Base-by-base conservation (phyloP, 2,113 vertebrate species). In the Rhynchomys soricoides region DNA sequence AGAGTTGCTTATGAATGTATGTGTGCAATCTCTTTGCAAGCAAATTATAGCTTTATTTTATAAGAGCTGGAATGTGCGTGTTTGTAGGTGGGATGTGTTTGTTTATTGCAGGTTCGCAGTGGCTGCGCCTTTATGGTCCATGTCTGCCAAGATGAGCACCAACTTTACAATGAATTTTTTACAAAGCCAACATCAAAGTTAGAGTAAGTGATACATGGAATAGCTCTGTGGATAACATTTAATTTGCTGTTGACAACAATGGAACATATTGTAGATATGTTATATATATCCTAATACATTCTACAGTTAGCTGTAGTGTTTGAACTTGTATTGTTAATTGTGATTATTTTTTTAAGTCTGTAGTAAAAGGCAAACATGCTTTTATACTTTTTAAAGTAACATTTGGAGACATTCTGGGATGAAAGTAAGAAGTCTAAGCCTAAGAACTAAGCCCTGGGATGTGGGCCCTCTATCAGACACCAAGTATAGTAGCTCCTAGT, bases 51-150 rank as follows among this genome's bases (percentile, higher is more conserved):
- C 48, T 95, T 71, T 89, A 59, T 74, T 95, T 88, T 22, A 1
- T 93, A 57, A 88, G 70, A 15, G 11, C 26, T 82, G 11, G 73
- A 26, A 79, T 17, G 3, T 77, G 37, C 68, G 6, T 55, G 81
- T 97, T 64, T 90, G 7, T 40, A 52, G 24, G 12, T 86, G 82
- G 1, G 94, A 34, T 97, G 17, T 97, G 66, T 97, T 96, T 97
- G 64, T 97, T 97, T 86, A 66, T 78, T 97, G 6, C 97, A 99
- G 99, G 99, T 99, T 55, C 99, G 99, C 96, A 99, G 99, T 90
- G 99, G 99, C 97, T 99, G 99, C 98, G 99, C 99, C 93, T 99
- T 99, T 89, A 99, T 99, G 99, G 99, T 99, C 74, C 99, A 99
- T 1, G 99, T 99, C 15, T 99, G 99, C 98, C 99, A 99, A 98